These are phyloP conservation scores for Hyposoter dolosus DNA, from an alignment of 2,888 invertebrate genomes.

Conservation along the genomic window DNA sequence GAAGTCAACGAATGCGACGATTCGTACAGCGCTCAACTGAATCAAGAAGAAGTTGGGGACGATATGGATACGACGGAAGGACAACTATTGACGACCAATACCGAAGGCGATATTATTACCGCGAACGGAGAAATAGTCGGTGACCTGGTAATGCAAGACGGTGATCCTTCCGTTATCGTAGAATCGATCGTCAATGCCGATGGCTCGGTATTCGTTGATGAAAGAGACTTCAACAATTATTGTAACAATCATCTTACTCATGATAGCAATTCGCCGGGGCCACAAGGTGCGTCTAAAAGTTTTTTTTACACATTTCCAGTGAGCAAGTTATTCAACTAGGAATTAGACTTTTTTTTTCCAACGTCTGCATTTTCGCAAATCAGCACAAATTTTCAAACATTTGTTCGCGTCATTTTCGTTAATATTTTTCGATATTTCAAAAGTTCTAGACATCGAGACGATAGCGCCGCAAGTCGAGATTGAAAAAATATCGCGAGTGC, in stretches of 20 bases:
- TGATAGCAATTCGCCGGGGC: slow-evolving; percentile 74
- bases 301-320: background rate
- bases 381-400: too few species aligned
- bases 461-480: slow-evolving; percentile 73
- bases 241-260: slow-evolving; percentile 78
- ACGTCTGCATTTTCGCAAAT: background rate
- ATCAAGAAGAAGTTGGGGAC: slow-evolving; percentile 78
- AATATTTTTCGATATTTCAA: background rate
- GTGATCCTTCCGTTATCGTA: slow-evolving; percentile 82
- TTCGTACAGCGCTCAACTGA: slow-evolving; percentile 77
- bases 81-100: slow-evolving; percentile 76
- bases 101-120: slow-evolving; percentile 78
- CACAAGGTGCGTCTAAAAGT: slow-evolving; percentile 73
- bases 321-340: background rate
- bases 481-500: slow-evolving; percentile 72
- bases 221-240: slow-evolving; percentile 80
- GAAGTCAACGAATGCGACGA: slow-evolving; percentile 81
- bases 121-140: slow-evolving; percentile 81
- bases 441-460: slow-evolving; percentile 78
- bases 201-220: slow-evolving; percentile 82
- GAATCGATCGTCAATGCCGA: slow-evolving; percentile 82
- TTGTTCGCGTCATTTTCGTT: background rate
- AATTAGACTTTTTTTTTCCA: slow-evolving; percentile 7
- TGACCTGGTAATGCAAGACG: slow-evolving; percentile 82
- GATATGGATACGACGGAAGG: slow-evolving; percentile 78